These are phyloP conservation scores for Microcebus murinus DNA, from an alignment of 2,113 vertebrate genomes.

Conservation along the genomic window DNA sequence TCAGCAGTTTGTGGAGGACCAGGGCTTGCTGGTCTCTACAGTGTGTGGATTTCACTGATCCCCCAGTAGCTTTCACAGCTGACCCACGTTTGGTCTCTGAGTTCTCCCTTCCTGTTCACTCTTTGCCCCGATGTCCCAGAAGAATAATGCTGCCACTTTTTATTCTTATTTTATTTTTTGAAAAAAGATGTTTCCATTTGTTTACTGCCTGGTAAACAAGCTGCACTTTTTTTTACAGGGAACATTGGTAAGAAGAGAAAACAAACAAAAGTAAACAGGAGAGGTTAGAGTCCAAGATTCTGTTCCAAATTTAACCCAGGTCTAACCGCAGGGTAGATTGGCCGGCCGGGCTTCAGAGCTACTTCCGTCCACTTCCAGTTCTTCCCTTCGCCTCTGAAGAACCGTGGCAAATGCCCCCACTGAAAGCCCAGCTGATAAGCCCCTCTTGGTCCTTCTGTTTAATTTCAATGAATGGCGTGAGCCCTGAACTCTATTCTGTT, in stretches of 20 bases:
- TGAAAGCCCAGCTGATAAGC: neutral
- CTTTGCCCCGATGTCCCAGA: neutral
- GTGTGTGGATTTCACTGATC: neutral
- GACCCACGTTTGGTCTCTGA: neutral
- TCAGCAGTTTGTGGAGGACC: neutral
- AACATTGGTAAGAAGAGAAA: neutral
- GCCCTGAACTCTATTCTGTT: neutral
- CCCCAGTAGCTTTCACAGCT: neutral
- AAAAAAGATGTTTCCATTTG: neutral
- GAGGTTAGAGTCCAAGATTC: neutral
- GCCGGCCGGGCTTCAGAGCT: neutral
- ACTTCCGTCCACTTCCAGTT: neutral
- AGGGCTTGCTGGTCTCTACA: neutral
- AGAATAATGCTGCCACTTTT: neutral
- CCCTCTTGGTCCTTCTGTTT: neutral
- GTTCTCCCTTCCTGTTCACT: neutral
- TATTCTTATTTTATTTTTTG: neutral
- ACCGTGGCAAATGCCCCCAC: neutral
- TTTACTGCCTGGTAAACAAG: neutral
- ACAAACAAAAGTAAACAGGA: constrained; percentile 1
- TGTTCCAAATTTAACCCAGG: constrained; percentile 5
- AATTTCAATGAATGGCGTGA: neutral
- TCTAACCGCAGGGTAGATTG: neutral
- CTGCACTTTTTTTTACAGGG: constrained; percentile 23
- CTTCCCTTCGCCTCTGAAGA: neutral